Percentiles rank a stretch among this genome's conserved stretches.
Evolutionary conservation across 1,140 invertebrate genomes (phyloP).

Genomic region (Aphelinus atriplicis): DNA sequence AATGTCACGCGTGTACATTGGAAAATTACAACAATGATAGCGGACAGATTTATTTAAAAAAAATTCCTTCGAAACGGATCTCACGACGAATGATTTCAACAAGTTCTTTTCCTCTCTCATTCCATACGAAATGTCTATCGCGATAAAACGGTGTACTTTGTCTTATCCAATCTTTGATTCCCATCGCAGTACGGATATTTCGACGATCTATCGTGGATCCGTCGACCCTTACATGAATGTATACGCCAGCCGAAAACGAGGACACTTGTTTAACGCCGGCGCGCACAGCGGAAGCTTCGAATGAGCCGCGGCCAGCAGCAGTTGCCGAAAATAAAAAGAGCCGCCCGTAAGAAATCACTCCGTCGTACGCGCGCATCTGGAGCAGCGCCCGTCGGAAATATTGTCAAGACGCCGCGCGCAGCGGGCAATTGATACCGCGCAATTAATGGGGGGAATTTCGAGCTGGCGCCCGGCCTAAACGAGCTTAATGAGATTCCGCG

Average conservation of each 20-base stretch:
- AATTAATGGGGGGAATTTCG: constrained; percentile 17
- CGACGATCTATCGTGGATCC: not conserved
- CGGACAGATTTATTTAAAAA: too few species aligned
- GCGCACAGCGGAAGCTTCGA: not conserved
- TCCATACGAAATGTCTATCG: too few species aligned
- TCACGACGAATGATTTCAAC: too few species aligned
- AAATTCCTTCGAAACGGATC: too few species aligned
- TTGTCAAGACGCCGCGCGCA: not conserved
- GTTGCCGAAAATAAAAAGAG: not conserved
- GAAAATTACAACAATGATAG: too few species aligned
- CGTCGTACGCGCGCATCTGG: not conserved
- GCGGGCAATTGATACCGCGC: not conserved
- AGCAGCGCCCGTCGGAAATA: not conserved
- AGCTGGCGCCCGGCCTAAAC: constrained; percentile 3
- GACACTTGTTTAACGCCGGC: not conserved
- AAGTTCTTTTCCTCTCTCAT: too few species aligned
- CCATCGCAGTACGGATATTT: not conserved
- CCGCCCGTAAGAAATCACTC: not conserved
- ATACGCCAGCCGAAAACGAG: not conserved
- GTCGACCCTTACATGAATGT: not conserved
- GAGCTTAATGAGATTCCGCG: constrained; percentile 33
- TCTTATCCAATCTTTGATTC: not conserved
- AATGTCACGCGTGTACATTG: too few species aligned
- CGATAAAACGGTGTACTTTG: too few species aligned
- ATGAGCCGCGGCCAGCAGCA: not conserved